Evolutionary conservation across 2,113 vertebrate genomes (phyloP).

Genomic region (Eupsittula cactorum): DNA sequence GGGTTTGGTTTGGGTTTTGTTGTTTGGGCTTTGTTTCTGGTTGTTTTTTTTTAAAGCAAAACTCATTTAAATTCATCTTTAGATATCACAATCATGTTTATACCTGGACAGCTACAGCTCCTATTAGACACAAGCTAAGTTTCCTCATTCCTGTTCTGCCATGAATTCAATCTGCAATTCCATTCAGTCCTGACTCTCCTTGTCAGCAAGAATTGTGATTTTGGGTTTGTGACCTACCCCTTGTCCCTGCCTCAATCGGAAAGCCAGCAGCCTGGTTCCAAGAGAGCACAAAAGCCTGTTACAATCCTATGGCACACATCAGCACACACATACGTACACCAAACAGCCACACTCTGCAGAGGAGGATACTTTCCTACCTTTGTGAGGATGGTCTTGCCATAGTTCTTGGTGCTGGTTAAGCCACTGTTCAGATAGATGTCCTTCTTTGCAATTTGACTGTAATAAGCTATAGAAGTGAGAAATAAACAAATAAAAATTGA

Average conservation of each 20-base stretch:
- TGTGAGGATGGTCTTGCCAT: constrained; percentile 98
- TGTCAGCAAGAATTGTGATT: background rate
- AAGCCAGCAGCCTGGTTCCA: background rate
- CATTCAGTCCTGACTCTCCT: background rate
- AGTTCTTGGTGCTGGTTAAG: constrained; percentile 98
- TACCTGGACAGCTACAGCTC: background rate
- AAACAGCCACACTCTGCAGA: background rate
- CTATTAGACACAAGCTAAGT: background rate
- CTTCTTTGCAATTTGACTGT: constrained; percentile 79
- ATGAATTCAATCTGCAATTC: background rate
- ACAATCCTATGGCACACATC: background rate
- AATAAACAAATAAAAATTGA: background rate
- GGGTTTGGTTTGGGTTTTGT: background rate
- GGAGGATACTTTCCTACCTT: constrained; percentile 79
- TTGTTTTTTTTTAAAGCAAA: background rate
- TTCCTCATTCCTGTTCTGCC: background rate
- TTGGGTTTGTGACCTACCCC: background rate
- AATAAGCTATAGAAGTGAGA: constrained; percentile 81
- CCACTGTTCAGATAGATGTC: constrained; percentile 95
- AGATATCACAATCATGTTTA: background rate
- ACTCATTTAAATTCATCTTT: background rate
- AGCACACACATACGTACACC: fast-evolving
- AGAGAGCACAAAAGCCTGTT: background rate
- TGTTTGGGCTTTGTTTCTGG: background rate
- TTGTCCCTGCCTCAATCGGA: background rate